Percentiles rank a stretch among this genome's conserved stretches.
Evolutionary conservation across 1,140 invertebrate genomes (phyloP).

Genomic region (Dendroctonus ponderosae): DNA sequence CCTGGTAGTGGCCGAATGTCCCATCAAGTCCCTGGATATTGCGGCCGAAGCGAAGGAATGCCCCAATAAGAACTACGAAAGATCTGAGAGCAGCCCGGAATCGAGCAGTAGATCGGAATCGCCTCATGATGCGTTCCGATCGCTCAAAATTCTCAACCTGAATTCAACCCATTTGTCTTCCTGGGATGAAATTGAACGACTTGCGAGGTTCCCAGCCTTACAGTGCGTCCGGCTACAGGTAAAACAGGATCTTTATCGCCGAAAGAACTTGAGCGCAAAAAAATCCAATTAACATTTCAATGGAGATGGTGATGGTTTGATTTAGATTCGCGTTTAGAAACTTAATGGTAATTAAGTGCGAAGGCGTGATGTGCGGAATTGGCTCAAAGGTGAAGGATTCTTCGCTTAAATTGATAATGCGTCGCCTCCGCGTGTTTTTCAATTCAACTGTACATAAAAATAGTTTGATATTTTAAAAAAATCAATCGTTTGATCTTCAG

Average conservation of each 20-base stretch:
- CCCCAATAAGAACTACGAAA: conserved; percentile 48
- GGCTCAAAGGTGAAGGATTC: too few species aligned
- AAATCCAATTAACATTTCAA: too few species aligned
- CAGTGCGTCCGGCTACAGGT: conserved; percentile 80
- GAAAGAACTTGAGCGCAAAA: too few species aligned
- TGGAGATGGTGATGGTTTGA: too few species aligned
- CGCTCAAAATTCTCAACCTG: conserved; percentile 76
- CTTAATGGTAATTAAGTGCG: too few species aligned
- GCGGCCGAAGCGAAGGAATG: conserved; percentile 48
- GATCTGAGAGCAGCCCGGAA: conserved; percentile 55
- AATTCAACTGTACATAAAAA: too few species aligned
- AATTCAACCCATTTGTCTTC: conserved; percentile 77
- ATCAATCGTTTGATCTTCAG: conserved; percentile 42
- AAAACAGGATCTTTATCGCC: conserved; percentile 26
- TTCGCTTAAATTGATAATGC: too few species aligned
- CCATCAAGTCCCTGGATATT: conserved; percentile 63
- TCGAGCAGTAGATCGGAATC: conserved; percentile 45
- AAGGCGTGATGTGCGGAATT: too few species aligned
- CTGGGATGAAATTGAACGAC: conserved; percentile 84
- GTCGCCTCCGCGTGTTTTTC: too few species aligned
- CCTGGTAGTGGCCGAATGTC: conserved; percentile 83
- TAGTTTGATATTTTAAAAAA: too few species aligned
- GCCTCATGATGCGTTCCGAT: conserved; percentile 59
- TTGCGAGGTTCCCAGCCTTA: conserved; percentile 79
- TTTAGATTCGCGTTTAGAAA: too few species aligned